A percentile compares a stretch with the other conserved stretches of the same genome.
These are phyloP conservation scores for Tetragnatha versicolor DNA, from an alignment of 1,140 invertebrate genomes.

Conservation along the genomic window DNA sequence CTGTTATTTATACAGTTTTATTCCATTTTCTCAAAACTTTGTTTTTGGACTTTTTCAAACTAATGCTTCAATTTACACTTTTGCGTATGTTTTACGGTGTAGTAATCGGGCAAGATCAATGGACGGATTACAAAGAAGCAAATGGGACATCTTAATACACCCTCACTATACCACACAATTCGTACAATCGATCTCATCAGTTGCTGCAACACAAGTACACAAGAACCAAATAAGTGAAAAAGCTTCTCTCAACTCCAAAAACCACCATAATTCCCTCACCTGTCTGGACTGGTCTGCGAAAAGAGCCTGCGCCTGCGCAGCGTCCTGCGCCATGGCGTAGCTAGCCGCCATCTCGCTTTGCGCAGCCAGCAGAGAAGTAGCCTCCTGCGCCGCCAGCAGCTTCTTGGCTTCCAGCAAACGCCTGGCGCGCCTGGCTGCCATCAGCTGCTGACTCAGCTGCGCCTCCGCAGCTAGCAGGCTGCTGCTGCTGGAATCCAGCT, in stretches of 20 bases:
- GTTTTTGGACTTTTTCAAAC: no score
- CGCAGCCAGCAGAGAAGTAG: not conserved
- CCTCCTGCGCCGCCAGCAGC: conserved; percentile 32
- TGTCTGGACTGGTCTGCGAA: conserved; percentile 22
- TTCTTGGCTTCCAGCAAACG: conserved; percentile 4
- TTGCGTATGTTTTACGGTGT: no score
- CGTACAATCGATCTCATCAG: no score
- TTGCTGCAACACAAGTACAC: no score
- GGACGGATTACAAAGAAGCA: no score
- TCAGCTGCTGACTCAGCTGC: not conserved
- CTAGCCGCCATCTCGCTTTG: conserved; percentile 8
- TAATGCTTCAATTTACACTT: no score
- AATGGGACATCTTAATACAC: no score
- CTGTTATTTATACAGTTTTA: no score
- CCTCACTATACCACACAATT: no score
- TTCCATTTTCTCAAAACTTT: no score
- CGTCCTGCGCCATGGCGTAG: not conserved
- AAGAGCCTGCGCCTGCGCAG: not conserved
- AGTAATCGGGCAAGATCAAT: no score
- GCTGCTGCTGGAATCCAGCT: not conserved
- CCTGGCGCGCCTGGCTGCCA: conserved; percentile 36
- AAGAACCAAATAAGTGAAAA: no score
- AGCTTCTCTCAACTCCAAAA: not conserved
- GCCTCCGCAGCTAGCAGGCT: not conserved
- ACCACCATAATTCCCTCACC: not conserved